Base-by-base conservation (phyloP, 2,888 invertebrate genomes). In the Rotaria sp. region DNA sequence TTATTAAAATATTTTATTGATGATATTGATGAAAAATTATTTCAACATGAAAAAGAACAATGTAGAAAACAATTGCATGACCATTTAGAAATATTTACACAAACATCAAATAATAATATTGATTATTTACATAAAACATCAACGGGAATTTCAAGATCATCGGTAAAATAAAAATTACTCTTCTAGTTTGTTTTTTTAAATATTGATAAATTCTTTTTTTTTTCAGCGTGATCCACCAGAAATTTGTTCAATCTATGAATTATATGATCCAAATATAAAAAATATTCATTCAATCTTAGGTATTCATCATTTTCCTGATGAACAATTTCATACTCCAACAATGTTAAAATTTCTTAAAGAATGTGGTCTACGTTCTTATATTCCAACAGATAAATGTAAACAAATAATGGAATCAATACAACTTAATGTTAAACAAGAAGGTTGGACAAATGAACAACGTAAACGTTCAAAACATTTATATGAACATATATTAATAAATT, bases 11-110 rank as follows among this genome's bases (percentile, higher is more conserved):
- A 85, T 41, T 50, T 85, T 21, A 85, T 74, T 41, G 87, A 87
- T 35, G 85, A 85, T 84, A 84, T 87, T 59, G 57, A 85, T 55
- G 86, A 86, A 57, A 86, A 86, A 38, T 84, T 75, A 48, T 85
- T 59, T 80, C 50, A 57, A 74, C 86, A 86, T 84, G 86, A 86
- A 50, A 85, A 85, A 85, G 86, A 86, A 50, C 85, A 86, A 55
- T 86, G 86, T 59, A 35, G 85, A 48, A 86, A 86, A 59, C 59
- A 80, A 52, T 45, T 86, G 18, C 85, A 85, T 41, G 86, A 86
- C 15, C 74, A 80, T 18, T 52, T 86, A 21, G 55, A 57, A 26
- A 85, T 86, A 24, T 80, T n/a, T 80, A 45, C 80, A 45, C 80
- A 80, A 80, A 80, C 57, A 30, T 57, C 55, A 35, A 38, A 38